A percentile compares a stretch with the other conserved stretches of the same genome.
Conservation (phyloP, 35 echinoderm and acorn worm species). For the Apostichopus californicus region DNA sequence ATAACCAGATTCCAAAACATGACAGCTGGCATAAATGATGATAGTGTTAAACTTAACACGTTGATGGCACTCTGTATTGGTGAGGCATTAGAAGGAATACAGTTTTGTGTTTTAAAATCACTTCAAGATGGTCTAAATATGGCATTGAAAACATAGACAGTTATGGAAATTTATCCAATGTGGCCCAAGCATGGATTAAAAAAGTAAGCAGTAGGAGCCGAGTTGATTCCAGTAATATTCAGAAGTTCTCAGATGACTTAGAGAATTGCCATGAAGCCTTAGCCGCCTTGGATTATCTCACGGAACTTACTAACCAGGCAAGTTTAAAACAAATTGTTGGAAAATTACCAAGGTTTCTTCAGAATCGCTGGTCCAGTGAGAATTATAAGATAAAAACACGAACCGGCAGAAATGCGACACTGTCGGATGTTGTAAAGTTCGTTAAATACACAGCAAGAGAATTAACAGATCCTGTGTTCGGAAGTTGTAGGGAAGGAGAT, state of each 20-base stretch:
- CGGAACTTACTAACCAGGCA: conserved; percentile 14
- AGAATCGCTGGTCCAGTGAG: conserved; percentile 1
- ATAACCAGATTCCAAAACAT: too few species aligned
- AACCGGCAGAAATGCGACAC: background rate
- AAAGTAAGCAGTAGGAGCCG: background rate
- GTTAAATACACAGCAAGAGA: background rate
- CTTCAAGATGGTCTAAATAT: background rate
- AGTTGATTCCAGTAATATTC: background rate
- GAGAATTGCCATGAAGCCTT: conserved; percentile 27
- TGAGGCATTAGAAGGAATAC: too few species aligned
- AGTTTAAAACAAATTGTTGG: conserved; percentile 12
- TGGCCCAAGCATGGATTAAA: conserved; percentile 37
- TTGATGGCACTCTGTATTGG: too few species aligned
- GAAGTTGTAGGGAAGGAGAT: background rate
- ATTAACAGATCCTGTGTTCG: conserved; percentile 36
- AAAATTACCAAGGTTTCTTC: conserved; percentile 28
- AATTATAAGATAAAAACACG: background rate
- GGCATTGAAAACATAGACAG: background rate
- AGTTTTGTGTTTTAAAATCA: too few species aligned
- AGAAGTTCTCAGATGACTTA: conserved; percentile 43
- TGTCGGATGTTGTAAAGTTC: conserved; percentile 37
- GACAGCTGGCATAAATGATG: too few species aligned
- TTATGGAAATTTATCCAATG: background rate
- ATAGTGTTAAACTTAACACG: too few species aligned
- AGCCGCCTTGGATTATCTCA: background rate